Evolutionary conservation across 2,888 invertebrate genomes (phyloP), one percentile per base, ranked within the genome.

Genomic region (Pediacus dermestoides): DNA sequence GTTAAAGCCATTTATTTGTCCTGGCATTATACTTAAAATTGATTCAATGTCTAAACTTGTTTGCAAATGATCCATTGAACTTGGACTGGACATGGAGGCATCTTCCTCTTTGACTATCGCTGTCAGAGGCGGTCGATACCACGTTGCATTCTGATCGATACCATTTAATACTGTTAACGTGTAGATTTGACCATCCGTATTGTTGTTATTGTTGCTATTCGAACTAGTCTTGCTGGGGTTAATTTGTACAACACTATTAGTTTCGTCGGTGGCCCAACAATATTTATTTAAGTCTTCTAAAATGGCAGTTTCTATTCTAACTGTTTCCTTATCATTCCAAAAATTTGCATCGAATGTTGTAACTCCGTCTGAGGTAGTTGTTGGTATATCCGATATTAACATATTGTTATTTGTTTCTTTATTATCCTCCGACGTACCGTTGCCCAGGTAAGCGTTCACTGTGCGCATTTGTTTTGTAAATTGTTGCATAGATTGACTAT

Each of bases 111-210:
- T 76, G 63, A 68, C 83, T 13, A 62, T 58, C 74, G 76, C 81
- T 78, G 44, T 80, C 74, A 67, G 77, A 74, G 60, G 82, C 73
- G 67, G 74, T 70, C 56, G 75, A 68, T 64, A 74, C 72, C 65
- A 75, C 45, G 58, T 70, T 44, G 58, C 66, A 37, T 53, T 61
- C 64, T 61, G 74, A 67, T 67, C 75, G 55, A 82, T 81, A 54
- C 85, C 85, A 68, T 89, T 88, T 62, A 90, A 78, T 64, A 89
- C 88, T 60, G 89, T 89, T 48, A 90, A 71, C 39, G 89, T 89
- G 67, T 89, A 89, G 61, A 89, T 89, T 66, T 82, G 81, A 50
- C 86, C 85, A 58, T 86, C 86, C n/a, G 84, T 82, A 60, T 82
- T 83, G 51, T 70, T 71, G 44, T 60, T 46, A 46, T 63, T 53